phyloP scores from a whole-genome alignment of 1,140 invertebrate species.

The Nomia melanderi region DNA sequence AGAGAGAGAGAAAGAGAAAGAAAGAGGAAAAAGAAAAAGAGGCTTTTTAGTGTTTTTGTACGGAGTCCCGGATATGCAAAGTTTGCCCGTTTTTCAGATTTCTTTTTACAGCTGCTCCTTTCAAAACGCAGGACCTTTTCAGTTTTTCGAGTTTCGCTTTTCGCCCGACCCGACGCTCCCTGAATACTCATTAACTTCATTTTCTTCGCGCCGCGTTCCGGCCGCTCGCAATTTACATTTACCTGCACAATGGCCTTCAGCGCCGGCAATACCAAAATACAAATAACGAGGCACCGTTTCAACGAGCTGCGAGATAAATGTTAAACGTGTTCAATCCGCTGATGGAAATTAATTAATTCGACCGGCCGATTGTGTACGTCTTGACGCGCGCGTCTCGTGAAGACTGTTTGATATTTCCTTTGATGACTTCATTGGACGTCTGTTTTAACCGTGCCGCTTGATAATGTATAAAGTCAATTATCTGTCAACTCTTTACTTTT shows the following conservation, averaged over 20 bases:
- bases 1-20: too few species aligned
- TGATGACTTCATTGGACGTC: too few species aligned
- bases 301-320: not conserved
- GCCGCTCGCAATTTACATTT: not conserved
- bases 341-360: not conserved
- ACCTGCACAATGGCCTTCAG: not conserved
- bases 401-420: too few species aligned
- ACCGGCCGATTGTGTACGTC: not conserved
- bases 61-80: not conserved
- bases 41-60: not conserved
- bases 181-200: constrained; percentile 1
- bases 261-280: not conserved
- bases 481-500: too few species aligned
- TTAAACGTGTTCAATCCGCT: not conserved
- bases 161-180: not conserved
- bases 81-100: constrained; percentile 1
- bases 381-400: too few species aligned
- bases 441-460: too few species aligned
- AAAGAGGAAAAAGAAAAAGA: not conserved
- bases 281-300: not conserved
- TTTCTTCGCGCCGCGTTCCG: not conserved
- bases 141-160: not conserved
- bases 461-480: too few species aligned
- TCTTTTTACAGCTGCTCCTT: not conserved
- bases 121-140: not conserved